Percentiles rank a stretch among this genome's conserved stretches.
Evolutionary conservation across 2,797 vertebrate species (phyloP).

Genomic region (Rhinoraja longicauda): DNA sequence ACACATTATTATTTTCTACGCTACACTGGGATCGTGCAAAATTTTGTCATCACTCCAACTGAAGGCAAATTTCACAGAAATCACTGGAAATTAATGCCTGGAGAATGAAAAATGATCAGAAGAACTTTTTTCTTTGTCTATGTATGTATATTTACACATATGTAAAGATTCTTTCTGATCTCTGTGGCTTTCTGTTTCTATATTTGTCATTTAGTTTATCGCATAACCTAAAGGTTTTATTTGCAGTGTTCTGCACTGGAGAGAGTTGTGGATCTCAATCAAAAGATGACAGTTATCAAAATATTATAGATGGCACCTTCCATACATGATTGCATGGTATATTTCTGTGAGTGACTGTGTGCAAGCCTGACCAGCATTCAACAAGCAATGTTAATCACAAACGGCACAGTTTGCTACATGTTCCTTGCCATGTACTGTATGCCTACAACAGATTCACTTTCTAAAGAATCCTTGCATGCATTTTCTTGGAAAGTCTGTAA

Average conservation of each 20-base stretch:
- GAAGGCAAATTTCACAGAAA: too few relatives aligned
- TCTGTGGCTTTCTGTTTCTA: constrained; percentile 4
- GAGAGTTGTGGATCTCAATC: constrained; percentile 29
- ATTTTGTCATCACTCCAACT: too few relatives aligned
- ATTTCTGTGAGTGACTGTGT: neutral
- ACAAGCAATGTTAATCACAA: neutral
- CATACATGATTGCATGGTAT: neutral
- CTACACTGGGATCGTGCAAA: too few relatives aligned
- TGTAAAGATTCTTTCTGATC: constrained; percentile 12
- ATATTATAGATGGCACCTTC: constrained; percentile 26
- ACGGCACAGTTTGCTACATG: neutral
- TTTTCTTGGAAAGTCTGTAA: neutral
- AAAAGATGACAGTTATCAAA: constrained; percentile 20
- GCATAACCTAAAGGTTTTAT: neutral
- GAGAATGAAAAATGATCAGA: too few relatives aligned
- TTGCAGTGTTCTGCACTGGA: neutral
- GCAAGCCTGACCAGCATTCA: neutral
- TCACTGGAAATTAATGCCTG: too few relatives aligned
- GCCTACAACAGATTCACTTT: neutral
- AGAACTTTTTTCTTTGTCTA: too few relatives aligned
- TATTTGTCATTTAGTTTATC: neutral
- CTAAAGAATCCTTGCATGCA: neutral
- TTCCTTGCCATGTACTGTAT: neutral
- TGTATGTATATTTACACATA: too few relatives aligned
- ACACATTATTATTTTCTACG: too few relatives aligned